Base-by-base conservation (phyloP, 1,140 invertebrate species). In the Babylonia areolata region DNA sequence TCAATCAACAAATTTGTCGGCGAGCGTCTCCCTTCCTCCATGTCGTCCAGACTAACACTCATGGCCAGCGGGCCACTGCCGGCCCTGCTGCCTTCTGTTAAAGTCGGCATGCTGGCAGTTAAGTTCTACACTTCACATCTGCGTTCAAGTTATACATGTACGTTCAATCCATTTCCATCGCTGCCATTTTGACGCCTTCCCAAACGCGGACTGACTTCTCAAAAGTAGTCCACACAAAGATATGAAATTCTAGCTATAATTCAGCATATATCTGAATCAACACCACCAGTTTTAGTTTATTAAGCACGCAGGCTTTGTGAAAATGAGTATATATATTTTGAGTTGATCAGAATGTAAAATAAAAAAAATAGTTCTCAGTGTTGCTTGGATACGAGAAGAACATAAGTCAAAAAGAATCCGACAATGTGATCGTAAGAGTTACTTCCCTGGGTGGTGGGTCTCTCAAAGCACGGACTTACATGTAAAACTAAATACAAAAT, bases 1-100 rank as follows among this genome's bases (percentile, higher is more conserved):
- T 93, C 92, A 37, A 94, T 90, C 37, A 94, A 86, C 33, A 93
- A 75, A 42, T 86, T 87, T 2, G 51, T 79, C 35, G 82, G 15
- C n/a, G 33, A n/a, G 28, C 37, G n/a, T 42, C 64, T 54, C n/a
- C 35, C 58, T 31, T 64, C 79, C 23, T 51, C 46, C 31, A 42
- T 73, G 85, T 46, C 79, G 40, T 87, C 20, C 69, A 71, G n/a
- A 33, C 86, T 78, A 81, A 81, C 75, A 85, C 80, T 54, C n/a
- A 51, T 42, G 83, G 87, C 73, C 39, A 91, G 40, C 46, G 89
- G 88, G 79, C 87, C 88, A 64, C 87, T 85, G 2, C 87, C 80
- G 20, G 89, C 78, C 85, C 91, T 89, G 54, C 80, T 88, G 85
- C 90, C 88, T 54, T 90, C 88, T 33, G 87, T 87, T 71, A 90